Evolutionary conservation across 2,888 invertebrate species (phyloP), one percentile per base, ranked within the genome.

Genomic region (Troglohyphantes excavatus): DNA sequence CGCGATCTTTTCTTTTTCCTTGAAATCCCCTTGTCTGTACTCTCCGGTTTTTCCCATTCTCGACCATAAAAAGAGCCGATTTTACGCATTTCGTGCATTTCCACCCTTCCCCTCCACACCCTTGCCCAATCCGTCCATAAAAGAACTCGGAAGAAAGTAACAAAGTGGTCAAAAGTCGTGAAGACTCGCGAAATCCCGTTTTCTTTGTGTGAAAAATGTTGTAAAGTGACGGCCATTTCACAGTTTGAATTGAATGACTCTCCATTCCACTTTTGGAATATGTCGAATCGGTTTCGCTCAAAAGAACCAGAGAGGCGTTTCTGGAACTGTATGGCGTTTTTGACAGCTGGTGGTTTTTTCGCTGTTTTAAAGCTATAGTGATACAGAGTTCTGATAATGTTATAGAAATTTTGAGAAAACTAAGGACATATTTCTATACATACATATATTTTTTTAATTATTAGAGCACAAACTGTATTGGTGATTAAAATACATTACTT

Each of bases 141-240:
- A 83, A 83, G 70, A 86, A 86, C 68, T 78, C 61, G 39, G 23
- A 68, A 27, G 61, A 86, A 86, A 70, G 85, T 78, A 68, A 86
- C 85, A 86, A 86, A 86, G 85, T 86, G 85, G 85, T 86, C 85
- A 86, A 78, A 86, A 86, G 85, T 86, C 76, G 78, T 78, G 78
- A 86, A 86, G 68, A 68, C 84, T 43, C 61, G 65, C 46, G 70
- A 82, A 82, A 65, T 63, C 73, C 73, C 63, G 65, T 78, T 76
- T 39, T 33, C 59, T 86, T 86, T 86, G 85, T 86, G 85, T 43
- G 85, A 76, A 78, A 85, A 86, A 86, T 86, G 76, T 70, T 78
- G 85, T 78, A 86, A 86, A 86, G 76, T 76, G 85, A 78, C 61
- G 85, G 70, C 85, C 70, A 86, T 86, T 78, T 59, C 59, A 59